phyloP scores from a whole-genome alignment of 2,797 vertebrate genomes.

The Clarias fuscus region DNA sequence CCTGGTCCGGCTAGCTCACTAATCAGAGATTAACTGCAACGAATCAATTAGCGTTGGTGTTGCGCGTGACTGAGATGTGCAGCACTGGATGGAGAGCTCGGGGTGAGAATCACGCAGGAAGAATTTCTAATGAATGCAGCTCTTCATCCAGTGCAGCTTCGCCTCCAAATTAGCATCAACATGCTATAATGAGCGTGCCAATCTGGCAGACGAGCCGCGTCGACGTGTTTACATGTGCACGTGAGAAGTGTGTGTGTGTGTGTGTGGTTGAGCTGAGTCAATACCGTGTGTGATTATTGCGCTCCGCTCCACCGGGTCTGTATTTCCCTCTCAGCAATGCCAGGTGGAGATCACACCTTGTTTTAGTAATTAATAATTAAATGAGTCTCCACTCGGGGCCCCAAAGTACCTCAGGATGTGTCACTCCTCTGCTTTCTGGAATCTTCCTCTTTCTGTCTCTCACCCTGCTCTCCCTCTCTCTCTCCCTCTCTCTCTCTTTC shows the following conservation, averaged over 20 bases:
- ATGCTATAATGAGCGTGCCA: constrained; percentile 5
- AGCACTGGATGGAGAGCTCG: background rate
- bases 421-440: constrained; percentile 73
- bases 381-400: constrained; percentile 22
- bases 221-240: background rate
- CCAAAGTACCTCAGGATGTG: constrained; percentile 63
- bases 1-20: background rate
- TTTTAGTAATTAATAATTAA: constrained; percentile 70
- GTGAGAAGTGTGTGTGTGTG: background rate
- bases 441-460: constrained; percentile 35
- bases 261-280: constrained; percentile 4
- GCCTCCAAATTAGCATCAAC: constrained; percentile 5
- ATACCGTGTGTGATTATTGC: constrained; percentile 33
- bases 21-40: background rate
- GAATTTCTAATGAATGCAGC: background rate
- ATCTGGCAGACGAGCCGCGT: constrained; percentile 10
- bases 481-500: constrained; percentile 25
- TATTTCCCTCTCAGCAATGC: constrained; percentile 57
- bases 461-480: constrained; percentile 39
- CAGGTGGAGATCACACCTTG: constrained; percentile 49
- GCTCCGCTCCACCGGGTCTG: constrained; percentile 39
- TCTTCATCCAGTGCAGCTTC: background rate
- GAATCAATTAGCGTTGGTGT: background rate
- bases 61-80: background rate
- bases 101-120: background rate